A percentile compares a stretch with the other conserved stretches of the same genome.
Evolutionary conservation across 2,113 vertebrate species (phyloP).

Genomic region (Tor tambroides): DNA sequence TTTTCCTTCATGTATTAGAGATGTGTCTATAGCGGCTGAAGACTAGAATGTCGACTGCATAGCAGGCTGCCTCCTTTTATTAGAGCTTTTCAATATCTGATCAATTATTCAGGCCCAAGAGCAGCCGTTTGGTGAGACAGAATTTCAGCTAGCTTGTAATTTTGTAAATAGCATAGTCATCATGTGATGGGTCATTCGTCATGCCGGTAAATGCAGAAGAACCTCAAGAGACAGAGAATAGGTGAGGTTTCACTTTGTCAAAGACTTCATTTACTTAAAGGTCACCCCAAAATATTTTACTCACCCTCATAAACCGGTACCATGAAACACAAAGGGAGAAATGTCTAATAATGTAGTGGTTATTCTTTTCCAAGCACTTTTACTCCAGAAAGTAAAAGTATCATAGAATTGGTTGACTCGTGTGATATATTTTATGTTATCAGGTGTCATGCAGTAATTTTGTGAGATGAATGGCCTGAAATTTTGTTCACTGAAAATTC

Average conservation of each 20-base stretch:
- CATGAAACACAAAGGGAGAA: too few relatives aligned
- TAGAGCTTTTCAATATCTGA: conserved; percentile 78
- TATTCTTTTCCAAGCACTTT: background rate
- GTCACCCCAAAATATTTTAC: background rate
- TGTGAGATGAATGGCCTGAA: background rate
- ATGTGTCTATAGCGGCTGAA: conserved; percentile 60
- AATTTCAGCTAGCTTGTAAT: conserved; percentile 78
- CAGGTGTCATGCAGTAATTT: background rate
- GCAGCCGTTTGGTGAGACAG: conserved; percentile 74
- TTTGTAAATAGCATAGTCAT: conserved; percentile 81
- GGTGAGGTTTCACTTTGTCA: conserved; percentile 4
- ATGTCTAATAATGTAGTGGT: background rate
- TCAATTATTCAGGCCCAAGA: conserved; percentile 83
- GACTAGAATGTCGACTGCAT: conserved; percentile 73
- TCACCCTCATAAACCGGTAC: background rate
- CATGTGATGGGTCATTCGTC: conserved; percentile 68
- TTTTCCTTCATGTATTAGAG: conserved; percentile 54
- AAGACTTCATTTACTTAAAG: background rate
- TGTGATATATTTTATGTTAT: background rate
- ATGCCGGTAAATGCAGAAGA: conserved; percentile 42
- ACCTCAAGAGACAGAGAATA: conserved; percentile 11
- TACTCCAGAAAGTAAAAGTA: background rate
- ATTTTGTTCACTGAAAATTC: background rate
- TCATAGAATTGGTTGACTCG: background rate
- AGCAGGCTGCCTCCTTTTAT: conserved; percentile 74